Percentiles rank a stretch among this genome's conserved stretches.
These are phyloP conservation scores for Bungarus multicinctus DNA, from an alignment of 2,113 vertebrate genomes.

Conservation along the genomic window DNA sequence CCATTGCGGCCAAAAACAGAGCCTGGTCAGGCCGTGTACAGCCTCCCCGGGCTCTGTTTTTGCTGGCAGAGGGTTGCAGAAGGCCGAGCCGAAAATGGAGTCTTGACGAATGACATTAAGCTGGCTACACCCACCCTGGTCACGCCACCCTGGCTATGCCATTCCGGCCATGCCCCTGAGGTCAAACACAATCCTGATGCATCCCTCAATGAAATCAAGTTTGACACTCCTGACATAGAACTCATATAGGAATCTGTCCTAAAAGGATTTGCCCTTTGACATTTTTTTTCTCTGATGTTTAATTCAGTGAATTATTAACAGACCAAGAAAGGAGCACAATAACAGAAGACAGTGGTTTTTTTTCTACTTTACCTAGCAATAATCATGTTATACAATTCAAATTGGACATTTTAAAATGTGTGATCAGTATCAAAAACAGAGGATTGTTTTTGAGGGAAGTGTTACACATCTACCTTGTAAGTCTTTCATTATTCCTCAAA, in stretches of 20 bases:
- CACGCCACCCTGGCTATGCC: too few relatives aligned
- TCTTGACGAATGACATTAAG: too few relatives aligned
- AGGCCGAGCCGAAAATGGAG: too few relatives aligned
- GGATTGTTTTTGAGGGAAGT: neutral
- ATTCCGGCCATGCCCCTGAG: too few relatives aligned
- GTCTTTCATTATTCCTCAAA: slow-evolving; percentile 1
- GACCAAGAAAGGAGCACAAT: neutral
- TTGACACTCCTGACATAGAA: neutral
- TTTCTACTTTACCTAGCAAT: neutral
- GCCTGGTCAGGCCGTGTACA: too few relatives aligned
- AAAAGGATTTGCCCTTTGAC: neutral
- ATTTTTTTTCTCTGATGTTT: slow-evolving; percentile 29
- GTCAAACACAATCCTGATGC: too few relatives aligned
- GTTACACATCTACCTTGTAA: neutral
- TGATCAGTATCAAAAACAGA: neutral
- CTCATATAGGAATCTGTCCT: slow-evolving; percentile 23
- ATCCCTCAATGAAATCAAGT: too few relatives aligned
- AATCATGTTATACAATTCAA: neutral
- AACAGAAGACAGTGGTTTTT: neutral
- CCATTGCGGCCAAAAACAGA: too few relatives aligned
- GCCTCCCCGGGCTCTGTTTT: too few relatives aligned
- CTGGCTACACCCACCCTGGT: too few relatives aligned
- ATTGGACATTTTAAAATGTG: neutral
- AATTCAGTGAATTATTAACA: neutral
- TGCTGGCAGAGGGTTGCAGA: too few relatives aligned